Conservation (phyloP, 2,797 vertebrate genomes). For the Rhinella marina region DNA sequence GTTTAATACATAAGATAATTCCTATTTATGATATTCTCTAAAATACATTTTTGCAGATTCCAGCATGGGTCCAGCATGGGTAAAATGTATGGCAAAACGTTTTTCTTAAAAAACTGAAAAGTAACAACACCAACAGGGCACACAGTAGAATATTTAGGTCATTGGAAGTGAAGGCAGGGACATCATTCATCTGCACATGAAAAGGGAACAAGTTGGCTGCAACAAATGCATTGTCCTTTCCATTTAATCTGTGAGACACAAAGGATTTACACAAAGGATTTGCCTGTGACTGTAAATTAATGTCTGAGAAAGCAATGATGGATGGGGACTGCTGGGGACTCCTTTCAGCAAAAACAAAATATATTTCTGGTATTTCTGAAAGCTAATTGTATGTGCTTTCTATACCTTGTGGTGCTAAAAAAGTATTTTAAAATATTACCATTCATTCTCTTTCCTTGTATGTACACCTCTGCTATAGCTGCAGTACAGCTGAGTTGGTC, state of each 20-base stretch:
- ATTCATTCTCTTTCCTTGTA: no score
- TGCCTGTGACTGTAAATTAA: slow-evolving; percentile 1
- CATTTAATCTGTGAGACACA: neutral
- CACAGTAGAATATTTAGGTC: neutral
- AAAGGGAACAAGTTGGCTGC: neutral
- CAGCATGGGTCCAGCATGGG: no score
- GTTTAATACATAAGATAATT: no score
- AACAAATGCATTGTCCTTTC: neutral
- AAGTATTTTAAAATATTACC: no score
- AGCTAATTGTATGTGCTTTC: neutral
- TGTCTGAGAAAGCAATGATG: neutral
- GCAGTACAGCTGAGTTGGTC: no score
- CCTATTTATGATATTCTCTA: no score
- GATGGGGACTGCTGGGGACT: no score
- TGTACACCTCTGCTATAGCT: no score
- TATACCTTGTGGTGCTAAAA: neutral
- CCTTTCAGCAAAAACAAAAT: neutral
- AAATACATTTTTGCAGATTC: no score
- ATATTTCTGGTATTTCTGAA: neutral
- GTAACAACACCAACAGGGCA: neutral
- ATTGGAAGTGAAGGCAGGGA: neutral
- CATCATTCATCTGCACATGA: neutral
- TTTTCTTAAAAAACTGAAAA: neutral
- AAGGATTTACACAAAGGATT: slow-evolving; percentile 24
- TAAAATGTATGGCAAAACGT: neutral